Evolutionary conservation across 2,113 vertebrate species (phyloP).

Genomic region (Suricata suricatta): DNA sequence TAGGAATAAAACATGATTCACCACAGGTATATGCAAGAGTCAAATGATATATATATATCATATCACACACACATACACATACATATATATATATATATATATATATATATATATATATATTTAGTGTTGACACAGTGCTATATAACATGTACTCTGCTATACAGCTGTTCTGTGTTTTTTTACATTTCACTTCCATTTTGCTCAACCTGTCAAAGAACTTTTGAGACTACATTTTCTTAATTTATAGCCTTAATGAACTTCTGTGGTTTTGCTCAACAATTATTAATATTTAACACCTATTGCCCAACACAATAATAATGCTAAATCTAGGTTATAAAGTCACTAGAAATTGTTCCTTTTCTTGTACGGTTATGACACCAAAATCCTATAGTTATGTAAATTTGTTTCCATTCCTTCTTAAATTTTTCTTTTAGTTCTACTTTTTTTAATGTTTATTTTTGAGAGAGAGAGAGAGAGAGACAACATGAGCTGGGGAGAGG

Average conservation of each 20-base stretch:
- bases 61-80: no score
- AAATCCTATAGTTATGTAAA: neutral
- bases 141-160: neutral
- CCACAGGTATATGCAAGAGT: neutral
- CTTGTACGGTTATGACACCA: neutral
- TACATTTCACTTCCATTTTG: constrained; percentile 10
- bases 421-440: neutral
- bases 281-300: constrained; percentile 36
- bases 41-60: neutral
- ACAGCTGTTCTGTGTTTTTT: neutral
- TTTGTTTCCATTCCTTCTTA: constrained; percentile 26
- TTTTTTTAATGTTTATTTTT: neutral
- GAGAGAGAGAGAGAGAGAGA: fast-evolving
- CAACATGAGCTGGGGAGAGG: no score
- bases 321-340: neutral
- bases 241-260: neutral
- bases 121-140: neutral
- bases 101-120: neutral
- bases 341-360: constrained; percentile 35
- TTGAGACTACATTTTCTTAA: constrained; percentile 21
- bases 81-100: no score
- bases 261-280: neutral
- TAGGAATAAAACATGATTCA: neutral
- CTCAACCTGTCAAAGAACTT: neutral
- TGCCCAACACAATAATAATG: neutral